Conservation (phyloP, 2,797 vertebrate species). For the Pseudochirops cupreus region DNA sequence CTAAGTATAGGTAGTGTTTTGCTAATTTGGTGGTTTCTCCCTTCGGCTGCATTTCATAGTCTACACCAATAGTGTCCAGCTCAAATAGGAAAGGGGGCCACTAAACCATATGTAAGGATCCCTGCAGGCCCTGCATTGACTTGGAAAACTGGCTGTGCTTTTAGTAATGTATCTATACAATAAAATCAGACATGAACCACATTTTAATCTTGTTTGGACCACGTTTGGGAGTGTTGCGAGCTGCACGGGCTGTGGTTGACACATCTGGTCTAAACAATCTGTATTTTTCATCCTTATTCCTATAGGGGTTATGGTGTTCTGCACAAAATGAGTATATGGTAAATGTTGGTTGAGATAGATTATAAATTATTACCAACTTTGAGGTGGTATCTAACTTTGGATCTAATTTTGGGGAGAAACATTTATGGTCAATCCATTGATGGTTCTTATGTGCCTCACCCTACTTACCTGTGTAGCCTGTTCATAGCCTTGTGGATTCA, state of each 20-base stretch:
- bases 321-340: too few species aligned
- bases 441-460: constrained; percentile 39
- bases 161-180: background rate
- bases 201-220: background rate
- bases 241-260: background rate
- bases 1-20: too few species aligned
- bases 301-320: background rate
- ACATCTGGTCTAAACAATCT: background rate
- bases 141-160: background rate
- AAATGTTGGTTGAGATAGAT: background rate
- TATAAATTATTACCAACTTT: constrained; percentile 40
- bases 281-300: background rate
- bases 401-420: constrained; percentile 43
- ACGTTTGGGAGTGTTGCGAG: background rate
- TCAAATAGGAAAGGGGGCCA: background rate
- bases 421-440: constrained; percentile 3
- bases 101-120: background rate
- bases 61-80: background rate
- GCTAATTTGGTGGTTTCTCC: background rate
- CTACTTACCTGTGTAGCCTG: constrained; percentile 1
- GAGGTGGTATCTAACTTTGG: constrained; percentile 27
- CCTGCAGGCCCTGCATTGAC: background rate
- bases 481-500: constrained; percentile 9
- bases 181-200: background rate
- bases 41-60: background rate